Conservation (phyloP, 2,113 vertebrate species). For the Asarcornis scutulata region DNA sequence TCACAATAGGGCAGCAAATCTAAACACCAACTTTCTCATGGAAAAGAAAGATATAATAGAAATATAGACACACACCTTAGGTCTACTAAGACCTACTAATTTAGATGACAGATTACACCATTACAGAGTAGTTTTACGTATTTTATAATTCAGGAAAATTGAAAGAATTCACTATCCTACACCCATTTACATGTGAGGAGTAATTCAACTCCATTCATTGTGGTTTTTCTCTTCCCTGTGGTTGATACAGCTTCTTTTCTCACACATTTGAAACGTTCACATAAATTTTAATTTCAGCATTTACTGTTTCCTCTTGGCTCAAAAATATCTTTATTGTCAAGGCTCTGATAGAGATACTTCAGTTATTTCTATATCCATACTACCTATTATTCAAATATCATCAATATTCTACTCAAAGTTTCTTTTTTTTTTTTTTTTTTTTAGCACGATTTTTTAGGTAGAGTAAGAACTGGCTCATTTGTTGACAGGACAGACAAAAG, state of each 20-base stretch:
- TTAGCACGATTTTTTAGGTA: background rate
- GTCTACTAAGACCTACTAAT: background rate
- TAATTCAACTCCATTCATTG: background rate
- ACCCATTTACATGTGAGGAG: background rate
- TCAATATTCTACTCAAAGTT: too few species aligned
- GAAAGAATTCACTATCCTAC: background rate
- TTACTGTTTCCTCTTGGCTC: background rate
- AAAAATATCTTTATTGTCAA: background rate
- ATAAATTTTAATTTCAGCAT: background rate
- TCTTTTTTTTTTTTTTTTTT: too few species aligned
- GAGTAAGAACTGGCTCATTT: background rate
- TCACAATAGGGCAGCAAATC: background rate
- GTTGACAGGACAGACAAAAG: background rate
- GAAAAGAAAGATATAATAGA: background rate
- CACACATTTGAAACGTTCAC: background rate
- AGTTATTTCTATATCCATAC: background rate
- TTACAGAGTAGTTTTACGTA: background rate
- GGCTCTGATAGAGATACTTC: background rate
- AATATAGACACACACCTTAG: background rate
- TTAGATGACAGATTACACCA: background rate
- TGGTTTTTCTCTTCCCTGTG: background rate
- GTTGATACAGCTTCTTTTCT: background rate
- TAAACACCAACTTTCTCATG: background rate
- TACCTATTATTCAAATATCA: background rate
- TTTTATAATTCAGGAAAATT: background rate